phyloP scores from a whole-genome alignment of 2,113 vertebrate species.

The Sinocyclocheilus grahami region DNA sequence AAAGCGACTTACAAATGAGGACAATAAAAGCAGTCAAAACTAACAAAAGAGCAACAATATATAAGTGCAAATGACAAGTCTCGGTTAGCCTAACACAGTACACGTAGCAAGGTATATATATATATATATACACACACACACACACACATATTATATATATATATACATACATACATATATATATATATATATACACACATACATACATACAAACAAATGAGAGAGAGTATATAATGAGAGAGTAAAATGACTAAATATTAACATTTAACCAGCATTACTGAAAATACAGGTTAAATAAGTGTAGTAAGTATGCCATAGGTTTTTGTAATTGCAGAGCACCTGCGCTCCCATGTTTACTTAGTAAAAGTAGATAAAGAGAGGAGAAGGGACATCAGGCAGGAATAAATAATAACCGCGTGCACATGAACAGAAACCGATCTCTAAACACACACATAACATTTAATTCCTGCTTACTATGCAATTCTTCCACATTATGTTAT shows the following conservation, averaged over 20 bases:
- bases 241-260: background rate
- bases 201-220: too few species aligned
- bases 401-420: background rate
- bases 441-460: background rate
- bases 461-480: background rate
- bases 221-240: background rate
- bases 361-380: background rate
- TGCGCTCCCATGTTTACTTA: background rate
- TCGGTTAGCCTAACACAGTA: too few species aligned
- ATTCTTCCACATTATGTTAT: background rate
- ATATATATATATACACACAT: too few species aligned
- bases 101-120: too few species aligned
- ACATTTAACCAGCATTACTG: background rate
- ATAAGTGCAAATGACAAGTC: too few species aligned
- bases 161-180: too few species aligned
- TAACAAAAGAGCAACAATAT: too few species aligned
- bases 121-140: too few species aligned
- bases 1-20: too few species aligned
- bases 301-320: background rate
- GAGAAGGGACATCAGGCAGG: background rate
- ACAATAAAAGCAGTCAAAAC: too few species aligned
- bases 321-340: background rate
- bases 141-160: too few species aligned
- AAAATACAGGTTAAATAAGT: background rate
- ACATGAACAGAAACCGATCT: background rate